phyloP scores from a whole-genome alignment of 2,797 vertebrate genomes.

The Lacerta viridis region DNA sequence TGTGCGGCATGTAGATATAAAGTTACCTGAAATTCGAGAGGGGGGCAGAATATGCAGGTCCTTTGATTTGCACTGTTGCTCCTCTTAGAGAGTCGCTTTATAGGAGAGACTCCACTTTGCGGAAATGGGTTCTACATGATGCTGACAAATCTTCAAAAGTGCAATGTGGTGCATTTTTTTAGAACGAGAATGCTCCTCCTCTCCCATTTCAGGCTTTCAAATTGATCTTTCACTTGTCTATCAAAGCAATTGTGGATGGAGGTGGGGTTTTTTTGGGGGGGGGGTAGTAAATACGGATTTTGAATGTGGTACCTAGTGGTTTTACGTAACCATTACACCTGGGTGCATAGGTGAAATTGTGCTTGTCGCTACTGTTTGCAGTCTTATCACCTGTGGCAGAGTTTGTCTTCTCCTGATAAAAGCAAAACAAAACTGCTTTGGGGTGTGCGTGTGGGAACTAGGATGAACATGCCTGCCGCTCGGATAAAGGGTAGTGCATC shows the following conservation, averaged over 20 bases:
- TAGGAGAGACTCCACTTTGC: background rate
- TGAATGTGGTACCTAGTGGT: background rate
- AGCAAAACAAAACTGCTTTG: slow-evolving; percentile 33
- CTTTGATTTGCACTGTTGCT: background rate
- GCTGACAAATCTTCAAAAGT: background rate
- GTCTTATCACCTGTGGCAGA: background rate
- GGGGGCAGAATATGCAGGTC: background rate
- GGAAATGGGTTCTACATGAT: background rate
- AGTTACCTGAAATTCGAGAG: background rate
- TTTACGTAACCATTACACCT: background rate
- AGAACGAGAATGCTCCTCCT: background rate
- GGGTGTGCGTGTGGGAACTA: slow-evolving; percentile 15
- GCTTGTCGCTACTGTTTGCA: background rate
- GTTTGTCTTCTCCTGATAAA: slow-evolving; percentile 44
- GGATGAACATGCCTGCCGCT: slow-evolving; percentile 51
- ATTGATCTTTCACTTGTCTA: background rate
- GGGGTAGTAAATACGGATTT: background rate
- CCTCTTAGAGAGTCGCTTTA: background rate
- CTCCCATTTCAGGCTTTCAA: background rate
- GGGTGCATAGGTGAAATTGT: background rate
- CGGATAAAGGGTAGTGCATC: slow-evolving; percentile 29
- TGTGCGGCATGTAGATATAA: too few species aligned
- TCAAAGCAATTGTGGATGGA: background rate
- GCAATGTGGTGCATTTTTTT: background rate
- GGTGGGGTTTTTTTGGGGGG: background rate